These are phyloP conservation scores for Meteorus cinctellus DNA, from an alignment of 2,888 invertebrate genomes.

Conservation along the genomic window DNA sequence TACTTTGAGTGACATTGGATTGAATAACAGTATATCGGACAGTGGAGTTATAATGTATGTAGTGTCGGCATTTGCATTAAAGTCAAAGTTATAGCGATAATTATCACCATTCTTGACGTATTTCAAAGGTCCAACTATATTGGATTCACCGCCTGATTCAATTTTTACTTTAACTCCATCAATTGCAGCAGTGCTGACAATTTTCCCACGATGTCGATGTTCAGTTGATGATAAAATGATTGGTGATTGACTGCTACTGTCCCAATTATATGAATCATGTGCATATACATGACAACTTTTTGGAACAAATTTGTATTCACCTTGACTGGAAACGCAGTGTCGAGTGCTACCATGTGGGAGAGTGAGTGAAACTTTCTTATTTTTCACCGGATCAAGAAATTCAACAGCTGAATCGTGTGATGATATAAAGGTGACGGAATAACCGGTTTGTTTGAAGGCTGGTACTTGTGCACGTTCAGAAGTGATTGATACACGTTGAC, in stretches of 20 bases:
- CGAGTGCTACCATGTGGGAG: slow-evolving; percentile 80
- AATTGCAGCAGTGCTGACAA: slow-evolving; percentile 63
- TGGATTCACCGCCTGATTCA: slow-evolving; percentile 59
- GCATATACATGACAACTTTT: slow-evolving; percentile 88
- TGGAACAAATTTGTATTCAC: slow-evolving; percentile 81
- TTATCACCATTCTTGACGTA: slow-evolving; percentile 52
- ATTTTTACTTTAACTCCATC: slow-evolving; percentile 74
- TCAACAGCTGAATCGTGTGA: slow-evolving; percentile 81
- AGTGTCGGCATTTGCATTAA: slow-evolving; percentile 66
- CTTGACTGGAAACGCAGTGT: slow-evolving; percentile 84
- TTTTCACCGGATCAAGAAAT: slow-evolving; percentile 56
- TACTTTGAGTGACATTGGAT: slow-evolving; percentile 77
- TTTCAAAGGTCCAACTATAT: slow-evolving; percentile 62
- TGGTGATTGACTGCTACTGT: slow-evolving; percentile 71
- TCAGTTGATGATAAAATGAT: slow-evolving; percentile 68
- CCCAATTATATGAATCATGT: slow-evolving; percentile 74
- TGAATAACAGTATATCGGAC: slow-evolving; percentile 84
- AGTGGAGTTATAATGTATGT: slow-evolving; percentile 78
- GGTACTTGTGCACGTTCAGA: slow-evolving; percentile 79
- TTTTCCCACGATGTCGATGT: slow-evolving; percentile 64
- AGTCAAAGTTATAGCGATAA: slow-evolving; percentile 71
- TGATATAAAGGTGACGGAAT: slow-evolving; percentile 81
- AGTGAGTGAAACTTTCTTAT: slow-evolving; percentile 64
- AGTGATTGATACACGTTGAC: slow-evolving; percentile 79
- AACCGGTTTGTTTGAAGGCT: slow-evolving; percentile 88